These are phyloP conservation scores for Saiga tatarica DNA, from an alignment of 2,113 vertebrate genomes.

Conservation along the genomic window DNA sequence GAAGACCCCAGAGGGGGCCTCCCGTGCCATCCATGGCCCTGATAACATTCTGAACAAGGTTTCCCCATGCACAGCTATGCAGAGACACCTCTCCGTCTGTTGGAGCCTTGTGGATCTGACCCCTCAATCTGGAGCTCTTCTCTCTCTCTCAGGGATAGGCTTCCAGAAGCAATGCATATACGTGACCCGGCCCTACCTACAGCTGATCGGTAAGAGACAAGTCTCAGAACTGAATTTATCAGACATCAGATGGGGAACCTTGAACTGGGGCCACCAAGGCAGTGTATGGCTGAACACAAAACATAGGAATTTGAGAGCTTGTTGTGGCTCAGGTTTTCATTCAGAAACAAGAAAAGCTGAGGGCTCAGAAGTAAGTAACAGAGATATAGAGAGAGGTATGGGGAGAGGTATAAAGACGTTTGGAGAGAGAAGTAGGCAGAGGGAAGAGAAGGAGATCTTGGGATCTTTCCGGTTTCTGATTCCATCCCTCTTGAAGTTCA, in stretches of 20 bases:
- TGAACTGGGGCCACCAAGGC: neutral
- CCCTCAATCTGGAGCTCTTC: neutral
- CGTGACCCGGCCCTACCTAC: accelerated
- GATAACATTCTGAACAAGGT: neutral
- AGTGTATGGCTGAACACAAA: neutral
- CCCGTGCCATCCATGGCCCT: accelerated
- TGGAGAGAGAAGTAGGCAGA: neutral
- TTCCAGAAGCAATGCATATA: neutral
- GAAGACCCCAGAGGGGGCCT: neutral
- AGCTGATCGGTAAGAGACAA: neutral
- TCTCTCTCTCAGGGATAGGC: accelerated
- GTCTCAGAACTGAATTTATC: neutral
- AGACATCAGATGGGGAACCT: neutral
- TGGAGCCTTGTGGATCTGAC: neutral
- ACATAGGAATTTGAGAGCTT: neutral
- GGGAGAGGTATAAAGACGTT: neutral
- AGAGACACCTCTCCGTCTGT: neutral
- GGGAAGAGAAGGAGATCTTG: neutral
- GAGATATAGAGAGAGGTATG: neutral
- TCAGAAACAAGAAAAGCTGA: neutral
- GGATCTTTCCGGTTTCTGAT: too few species aligned
- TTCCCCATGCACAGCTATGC: neutral
- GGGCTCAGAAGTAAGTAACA: neutral
- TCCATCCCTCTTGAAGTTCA: neutral
- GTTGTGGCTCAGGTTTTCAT: neutral